A percentile compares a stretch with the other conserved stretches of the same genome.
Evolutionary conservation across 2,888 invertebrate species (phyloP).

Genomic region (Thymelicus acteon): DNA sequence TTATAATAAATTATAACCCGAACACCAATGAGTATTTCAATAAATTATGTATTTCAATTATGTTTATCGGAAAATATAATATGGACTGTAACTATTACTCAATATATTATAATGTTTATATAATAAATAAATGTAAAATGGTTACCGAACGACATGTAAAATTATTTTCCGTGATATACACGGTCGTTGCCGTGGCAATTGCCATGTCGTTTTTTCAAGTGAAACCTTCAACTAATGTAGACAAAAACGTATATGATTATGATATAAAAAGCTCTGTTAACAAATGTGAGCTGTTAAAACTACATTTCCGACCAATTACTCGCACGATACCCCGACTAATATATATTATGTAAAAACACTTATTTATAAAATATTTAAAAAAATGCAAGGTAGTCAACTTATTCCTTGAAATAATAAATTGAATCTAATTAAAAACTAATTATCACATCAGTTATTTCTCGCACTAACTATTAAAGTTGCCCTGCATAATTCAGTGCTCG

Average conservation of each 20-base stretch:
- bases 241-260: constrained; percentile 22
- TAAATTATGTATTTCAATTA: no score
- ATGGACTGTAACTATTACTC: no score
- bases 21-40: no score
- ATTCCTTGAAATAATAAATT: no score
- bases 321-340: constrained; percentile 50
- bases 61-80: no score
- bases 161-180: not conserved
- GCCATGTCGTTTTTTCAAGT: constrained; percentile 1
- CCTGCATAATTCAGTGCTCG: not conserved
- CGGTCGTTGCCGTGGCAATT: not conserved
- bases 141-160: not conserved
- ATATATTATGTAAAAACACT: constrained; percentile 22
- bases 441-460: not conserved
- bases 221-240: constrained; percentile 5
- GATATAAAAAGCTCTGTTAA: constrained; percentile 25
- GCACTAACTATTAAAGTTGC: not conserved
- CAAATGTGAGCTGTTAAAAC: constrained; percentile 49
- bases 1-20: no score
- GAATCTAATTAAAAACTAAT: not conserved
- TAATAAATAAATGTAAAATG: no score
- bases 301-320: constrained; percentile 53
- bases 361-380: no score
- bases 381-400: no score
- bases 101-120: no score